phyloP scores from a whole-genome alignment of 2,888 invertebrate species.

The Pardosa pseudoannulata region DNA sequence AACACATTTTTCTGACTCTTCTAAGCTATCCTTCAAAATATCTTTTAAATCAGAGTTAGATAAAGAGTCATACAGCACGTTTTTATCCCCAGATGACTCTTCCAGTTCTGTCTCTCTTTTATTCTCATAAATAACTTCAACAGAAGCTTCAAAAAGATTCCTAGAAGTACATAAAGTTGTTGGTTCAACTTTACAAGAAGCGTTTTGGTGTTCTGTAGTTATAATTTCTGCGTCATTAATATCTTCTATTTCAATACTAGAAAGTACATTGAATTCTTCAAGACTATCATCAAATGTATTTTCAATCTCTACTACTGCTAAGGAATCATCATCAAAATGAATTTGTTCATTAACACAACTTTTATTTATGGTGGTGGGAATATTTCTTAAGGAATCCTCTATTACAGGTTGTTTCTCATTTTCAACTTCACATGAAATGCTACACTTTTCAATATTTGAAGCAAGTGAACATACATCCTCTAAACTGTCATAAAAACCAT shows the following conservation, averaged over 20 bases:
- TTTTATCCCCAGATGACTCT: neutral
- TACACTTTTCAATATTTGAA: slow-evolving; percentile 53
- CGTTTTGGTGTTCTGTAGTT: neutral
- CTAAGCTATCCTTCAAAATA: slow-evolving; percentile 48
- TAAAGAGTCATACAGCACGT: neutral
- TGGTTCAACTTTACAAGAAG: neutral
- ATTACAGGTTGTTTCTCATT: slow-evolving; percentile 33
- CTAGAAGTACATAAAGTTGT: neutral
- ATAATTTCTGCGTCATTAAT: slow-evolving; percentile 20
- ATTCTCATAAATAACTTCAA: slow-evolving; percentile 37
- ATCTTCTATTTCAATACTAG: slow-evolving; percentile 10
- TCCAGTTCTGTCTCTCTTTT: neutral
- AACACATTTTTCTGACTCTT: neutral
- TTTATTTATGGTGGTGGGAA: neutral
- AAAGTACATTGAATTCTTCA: slow-evolving; percentile 33
- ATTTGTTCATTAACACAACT: slow-evolving; percentile 25
- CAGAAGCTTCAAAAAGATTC: slow-evolving; percentile 51
- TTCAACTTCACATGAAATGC: slow-evolving; percentile 45
- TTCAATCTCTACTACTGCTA: slow-evolving; percentile 57
- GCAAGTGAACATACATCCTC: slow-evolving; percentile 59
- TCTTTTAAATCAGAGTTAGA: slow-evolving; percentile 33
- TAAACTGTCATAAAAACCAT: slow-evolving; percentile 45
- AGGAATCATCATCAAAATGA: slow-evolving; percentile 60
- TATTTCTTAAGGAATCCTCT: slow-evolving; percentile 45
- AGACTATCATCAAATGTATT: slow-evolving; percentile 62